Evolutionary conservation across 2,797 vertebrate species (phyloP).

Genomic region (Syngnathus rostellatus): DNA sequence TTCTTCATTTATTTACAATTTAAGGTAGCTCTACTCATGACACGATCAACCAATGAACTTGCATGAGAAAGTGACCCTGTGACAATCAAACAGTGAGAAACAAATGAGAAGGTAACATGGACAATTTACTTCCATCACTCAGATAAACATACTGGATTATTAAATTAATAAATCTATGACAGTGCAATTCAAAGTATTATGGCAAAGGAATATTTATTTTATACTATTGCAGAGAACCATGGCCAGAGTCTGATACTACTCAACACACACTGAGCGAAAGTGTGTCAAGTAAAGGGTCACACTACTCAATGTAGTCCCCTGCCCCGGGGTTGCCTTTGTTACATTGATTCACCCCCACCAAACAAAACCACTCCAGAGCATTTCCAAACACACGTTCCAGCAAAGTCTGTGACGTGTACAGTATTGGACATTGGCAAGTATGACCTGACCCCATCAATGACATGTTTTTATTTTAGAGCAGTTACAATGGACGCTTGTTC

Average conservation of each 20-base stretch:
- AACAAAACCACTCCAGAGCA: neutral
- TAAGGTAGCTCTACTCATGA: neutral
- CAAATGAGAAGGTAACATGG: neutral
- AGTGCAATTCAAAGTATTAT: neutral
- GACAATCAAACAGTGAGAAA: neutral
- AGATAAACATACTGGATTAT: neutral
- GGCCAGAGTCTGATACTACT: neutral
- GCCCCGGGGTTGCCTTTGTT: conserved; percentile 32
- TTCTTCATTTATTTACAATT: too few species aligned
- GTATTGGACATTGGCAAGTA: conserved; percentile 6
- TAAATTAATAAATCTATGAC: neutral
- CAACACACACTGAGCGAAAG: conserved; percentile 28
- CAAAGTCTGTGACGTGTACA: conserved; percentile 9
- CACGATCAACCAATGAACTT: neutral
- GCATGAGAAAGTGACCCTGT: neutral
- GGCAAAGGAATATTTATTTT: neutral
- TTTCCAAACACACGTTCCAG: conserved; percentile 14
- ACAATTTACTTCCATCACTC: neutral
- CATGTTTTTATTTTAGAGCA: conserved; percentile 30
- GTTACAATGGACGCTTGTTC: conserved; percentile 27
- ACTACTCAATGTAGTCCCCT: conserved; percentile 32
- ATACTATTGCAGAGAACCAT: neutral
- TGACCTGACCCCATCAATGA: conserved; percentile 40
- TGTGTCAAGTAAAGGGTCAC: conserved; percentile 57
- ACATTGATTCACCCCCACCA: conserved; percentile 29